Base-by-base conservation (phyloP, 1,140 invertebrate species). In the Calephelis nemesis region DNA sequence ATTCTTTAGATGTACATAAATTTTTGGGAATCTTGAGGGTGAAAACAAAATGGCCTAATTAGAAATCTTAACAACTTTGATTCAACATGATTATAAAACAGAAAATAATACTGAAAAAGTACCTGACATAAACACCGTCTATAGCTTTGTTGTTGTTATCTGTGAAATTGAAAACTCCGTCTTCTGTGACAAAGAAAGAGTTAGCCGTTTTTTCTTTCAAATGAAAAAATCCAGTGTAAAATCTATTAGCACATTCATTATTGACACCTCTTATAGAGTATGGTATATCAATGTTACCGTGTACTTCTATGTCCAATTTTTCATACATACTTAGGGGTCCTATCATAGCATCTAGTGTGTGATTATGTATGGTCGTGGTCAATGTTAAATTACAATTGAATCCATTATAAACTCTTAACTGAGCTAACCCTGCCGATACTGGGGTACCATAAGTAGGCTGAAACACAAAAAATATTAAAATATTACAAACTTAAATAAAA, bases 361-460 rank as follows among this genome's bases (percentile, higher is more conserved):
- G 68, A 60, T 76, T 80, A 4, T 77, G 70, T 0, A 63, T 42
- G 15, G 63, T 5, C 6, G 73, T 69, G 52, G 74, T 79, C 42
- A 91, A 68, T 0, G 83, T 85, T 49, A 87, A 83, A 50, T 89
- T 85, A 70, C 89, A 91, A 63, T 87, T 78, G 50, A 70, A 83
- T 45, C 87, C 89, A 42, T 91, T 91, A 69, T 88, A 91, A 7
- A 90, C 74, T 73, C 89, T 79, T 12, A 91, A 70, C 65, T 91
- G 89, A 5, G 84, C 85, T 7, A 87, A 76, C 1, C 87, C 89
- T 15, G 76, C 77, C 63, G 83, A 67, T 49, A 90, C 84, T 45
- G 88, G 89, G 5, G 88, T 91, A 39, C 87, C 87, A 62, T 91
- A 90, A 12, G 87, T 90, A 7, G 87, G 87, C 89, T 91, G 74